Evolutionary conservation across 2,113 vertebrate genomes (phyloP).

Genomic region (Cebus imitator): DNA sequence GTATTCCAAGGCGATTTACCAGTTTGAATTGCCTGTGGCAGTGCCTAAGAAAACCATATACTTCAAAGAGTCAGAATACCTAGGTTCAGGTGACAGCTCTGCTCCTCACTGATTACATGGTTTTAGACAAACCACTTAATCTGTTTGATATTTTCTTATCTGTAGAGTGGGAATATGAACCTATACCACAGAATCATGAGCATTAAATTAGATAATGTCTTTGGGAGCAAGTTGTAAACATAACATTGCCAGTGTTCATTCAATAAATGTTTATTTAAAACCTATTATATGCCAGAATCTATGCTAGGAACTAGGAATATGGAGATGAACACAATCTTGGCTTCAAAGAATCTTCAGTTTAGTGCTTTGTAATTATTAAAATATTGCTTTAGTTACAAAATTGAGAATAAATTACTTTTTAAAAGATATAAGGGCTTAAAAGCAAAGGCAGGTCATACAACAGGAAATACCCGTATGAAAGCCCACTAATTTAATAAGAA

Average conservation of each 20-base stretch:
- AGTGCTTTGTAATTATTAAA: not conserved
- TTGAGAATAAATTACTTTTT: not conserved
- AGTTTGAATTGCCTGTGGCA: not conserved
- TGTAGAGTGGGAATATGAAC: not conserved
- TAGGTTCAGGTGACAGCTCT: not conserved
- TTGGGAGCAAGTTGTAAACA: not conserved
- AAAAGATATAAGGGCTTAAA: not conserved
- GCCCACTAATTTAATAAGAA: not conserved
- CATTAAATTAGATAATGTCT: not conserved
- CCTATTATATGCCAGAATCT: not conserved
- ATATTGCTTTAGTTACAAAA: not conserved
- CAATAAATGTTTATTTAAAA: constrained; percentile 27
- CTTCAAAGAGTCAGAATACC: not conserved
- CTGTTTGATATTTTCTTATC: not conserved
- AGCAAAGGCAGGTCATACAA: not conserved
- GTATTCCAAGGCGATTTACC: not conserved
- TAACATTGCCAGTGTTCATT: not conserved
- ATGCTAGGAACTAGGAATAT: not conserved
- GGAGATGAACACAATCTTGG: not conserved
- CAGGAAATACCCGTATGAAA: not conserved
- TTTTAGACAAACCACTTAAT: not conserved
- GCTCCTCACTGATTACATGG: not conserved
- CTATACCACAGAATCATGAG: not conserved
- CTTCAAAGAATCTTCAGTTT: not conserved
- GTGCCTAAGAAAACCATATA: not conserved